A percentile compares a stretch with the other conserved stretches of the same genome.
phyloP scores from a whole-genome alignment of 2,888 invertebrate genomes.

The Dioctria rufipes region DNA sequence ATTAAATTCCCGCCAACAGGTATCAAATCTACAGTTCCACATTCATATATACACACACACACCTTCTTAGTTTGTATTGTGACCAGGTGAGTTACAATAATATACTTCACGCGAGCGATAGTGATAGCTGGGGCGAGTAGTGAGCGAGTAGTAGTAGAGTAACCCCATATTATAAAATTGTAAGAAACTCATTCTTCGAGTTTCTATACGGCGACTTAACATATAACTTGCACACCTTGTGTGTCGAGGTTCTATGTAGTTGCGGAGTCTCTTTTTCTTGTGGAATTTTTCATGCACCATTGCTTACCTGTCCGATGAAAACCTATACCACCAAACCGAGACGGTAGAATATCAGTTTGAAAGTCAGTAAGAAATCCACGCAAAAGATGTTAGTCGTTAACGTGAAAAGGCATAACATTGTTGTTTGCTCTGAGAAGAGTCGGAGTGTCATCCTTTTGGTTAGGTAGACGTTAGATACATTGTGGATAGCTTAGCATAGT shows the following conservation, averaged over 20 bases:
- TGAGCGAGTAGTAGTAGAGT: too few relatives aligned
- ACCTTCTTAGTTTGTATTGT: not conserved
- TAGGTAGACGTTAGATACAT: not conserved
- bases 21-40: not conserved
- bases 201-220: not conserved
- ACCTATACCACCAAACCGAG: slow-evolving; percentile 10
- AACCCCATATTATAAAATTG: too few relatives aligned
- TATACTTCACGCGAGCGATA: not conserved
- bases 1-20: slow-evolving; percentile 10
- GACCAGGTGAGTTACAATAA: slow-evolving; percentile 17
- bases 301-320: not conserved
- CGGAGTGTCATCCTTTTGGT: not conserved
- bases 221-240: slow-evolving; percentile 26
- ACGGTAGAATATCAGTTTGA: slow-evolving; percentile 3
- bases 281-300: slow-evolving; percentile 47
- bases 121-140: too few relatives aligned
- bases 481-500: not conserved
- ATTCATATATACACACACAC: too few relatives aligned
- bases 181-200: slow-evolving; percentile 37
- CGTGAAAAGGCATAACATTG: not conserved
- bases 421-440: too few relatives aligned
- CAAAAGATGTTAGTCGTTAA: slow-evolving; percentile 29
- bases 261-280: slow-evolving; percentile 18
- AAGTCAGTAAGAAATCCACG: slow-evolving; percentile 35
- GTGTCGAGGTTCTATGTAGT: not conserved